A percentile compares a stretch with the other conserved stretches of the same genome.
These are phyloP conservation scores for Leptodactylus fuscus DNA, from an alignment of 2,113 vertebrate genomes.

Conservation along the genomic window DNA sequence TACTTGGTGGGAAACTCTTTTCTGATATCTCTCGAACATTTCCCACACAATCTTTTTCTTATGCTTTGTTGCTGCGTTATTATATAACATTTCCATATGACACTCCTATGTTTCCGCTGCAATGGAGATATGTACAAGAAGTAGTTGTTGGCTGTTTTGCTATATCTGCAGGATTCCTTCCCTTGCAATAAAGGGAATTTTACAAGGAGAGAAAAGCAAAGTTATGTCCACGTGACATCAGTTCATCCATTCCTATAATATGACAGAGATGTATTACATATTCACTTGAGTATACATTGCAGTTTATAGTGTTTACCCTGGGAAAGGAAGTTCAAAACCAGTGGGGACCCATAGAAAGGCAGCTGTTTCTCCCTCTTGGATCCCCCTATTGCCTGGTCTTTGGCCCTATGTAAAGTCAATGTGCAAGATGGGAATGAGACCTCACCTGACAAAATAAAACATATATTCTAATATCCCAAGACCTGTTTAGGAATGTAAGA, in stretches of 20 bases:
- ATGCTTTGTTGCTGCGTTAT: no score
- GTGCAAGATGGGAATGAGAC: conserved; percentile 26
- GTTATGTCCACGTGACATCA: not conserved
- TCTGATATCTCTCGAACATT: no score
- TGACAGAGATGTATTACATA: conserved; percentile 2
- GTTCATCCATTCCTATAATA: not conserved
- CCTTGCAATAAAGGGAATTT: not conserved
- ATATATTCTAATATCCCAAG: conserved; percentile 10
- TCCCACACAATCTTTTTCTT: no score
- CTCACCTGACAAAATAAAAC: conserved; percentile 51
- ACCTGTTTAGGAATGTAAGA: not conserved
- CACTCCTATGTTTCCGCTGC: no score
- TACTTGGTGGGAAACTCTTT: no score
- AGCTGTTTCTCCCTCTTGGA: conserved; percentile 52
- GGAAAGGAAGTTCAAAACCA: conserved; percentile 53
- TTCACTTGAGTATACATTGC: not conserved
- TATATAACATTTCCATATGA: no score
- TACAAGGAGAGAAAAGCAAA: not conserved
- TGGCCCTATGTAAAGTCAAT: conserved; percentile 31
- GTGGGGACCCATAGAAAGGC: conserved; percentile 51
- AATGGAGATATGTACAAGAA: not conserved
- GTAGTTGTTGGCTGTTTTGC: not conserved
- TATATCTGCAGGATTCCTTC: not conserved
- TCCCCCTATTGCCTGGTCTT: conserved; percentile 33
- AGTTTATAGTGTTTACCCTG: conserved; percentile 41